Base-by-base conservation (phyloP, 2,888 invertebrate genomes). In the Celastrina argiolus region DNA sequence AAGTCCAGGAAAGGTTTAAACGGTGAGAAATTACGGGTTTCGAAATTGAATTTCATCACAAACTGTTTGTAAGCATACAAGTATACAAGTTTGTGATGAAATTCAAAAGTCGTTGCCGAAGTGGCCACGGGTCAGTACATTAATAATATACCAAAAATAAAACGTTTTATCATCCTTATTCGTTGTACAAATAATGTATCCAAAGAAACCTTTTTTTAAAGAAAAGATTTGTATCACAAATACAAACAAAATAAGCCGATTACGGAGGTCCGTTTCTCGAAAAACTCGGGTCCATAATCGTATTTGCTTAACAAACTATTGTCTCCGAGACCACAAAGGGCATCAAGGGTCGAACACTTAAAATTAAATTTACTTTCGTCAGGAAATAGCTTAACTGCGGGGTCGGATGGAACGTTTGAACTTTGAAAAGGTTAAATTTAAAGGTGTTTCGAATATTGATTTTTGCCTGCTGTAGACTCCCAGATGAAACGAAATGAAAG, bases 151-250 rank as follows among this genome's bases (percentile, higher is more conserved):
- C 22, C 1, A 12, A 51, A 22, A 12, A 12, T 26, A 51, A 51
- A 26, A 51, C 26, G 22, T 51, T 51, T 26, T 51, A 4, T 22
- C 6, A 31, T 31, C 31, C 31, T 22, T 51, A 51, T 51, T 51
- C 26, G 51, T 26, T 22, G 22, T 51, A 51, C 14, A 51, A 51
- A 51, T 36, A 10, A 36, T 26, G 22, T 26, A 10, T 18, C 16
- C 8, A 45, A 45, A 18, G 18, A 14, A 22, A 26, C 22, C 51
- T 26, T 51, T 51, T 22, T 26, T 12, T 22, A 51, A 51, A 51
- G 51, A 26, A 51, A 51, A 51, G 51, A 51, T 51, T 26, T 51
- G 51, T 51, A 51, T 51, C 51, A 26, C 51, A 51, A 51, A 51
- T 51, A 51, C 22, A 26, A 26, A 26, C 51, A 51, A 18, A 18